These are phyloP conservation scores for Lordiphosa mommai DNA, from an alignment of 1,140 invertebrate species.

Conservation along the genomic window DNA sequence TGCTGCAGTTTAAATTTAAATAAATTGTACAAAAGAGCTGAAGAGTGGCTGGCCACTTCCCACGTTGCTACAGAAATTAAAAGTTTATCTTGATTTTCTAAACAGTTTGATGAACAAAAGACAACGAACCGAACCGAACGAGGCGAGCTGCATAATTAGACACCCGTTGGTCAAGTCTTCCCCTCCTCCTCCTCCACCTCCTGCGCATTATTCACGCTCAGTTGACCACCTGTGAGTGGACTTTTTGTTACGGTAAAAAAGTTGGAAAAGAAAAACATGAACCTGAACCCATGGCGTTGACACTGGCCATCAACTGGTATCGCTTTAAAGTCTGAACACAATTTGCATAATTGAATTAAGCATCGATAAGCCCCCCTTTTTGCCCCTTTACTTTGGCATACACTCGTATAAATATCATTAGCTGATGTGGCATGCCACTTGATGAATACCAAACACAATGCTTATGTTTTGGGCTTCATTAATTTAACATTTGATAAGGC, in stretches of 20 bases:
- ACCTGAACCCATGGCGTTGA: slow-evolving; percentile 32
- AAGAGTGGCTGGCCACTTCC: slow-evolving; percentile 40
- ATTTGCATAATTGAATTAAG: slow-evolving; percentile 76
- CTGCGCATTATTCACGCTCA: slow-evolving; percentile 70
- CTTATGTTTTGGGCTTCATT: slow-evolving; percentile 64
- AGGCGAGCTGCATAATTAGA: slow-evolving; percentile 64
- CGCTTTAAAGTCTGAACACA: slow-evolving; percentile 30
- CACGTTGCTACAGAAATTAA: slow-evolving; percentile 65
- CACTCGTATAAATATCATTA: slow-evolving; percentile 46
- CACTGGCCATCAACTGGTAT: slow-evolving; percentile 41
- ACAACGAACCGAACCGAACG: slow-evolving; percentile 38
- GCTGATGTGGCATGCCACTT: slow-evolving; percentile 23
- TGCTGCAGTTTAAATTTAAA: slow-evolving; percentile 72
- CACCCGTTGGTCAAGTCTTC: slow-evolving; percentile 48
- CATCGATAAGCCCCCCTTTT: slow-evolving; percentile 63
- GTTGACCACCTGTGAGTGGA: slow-evolving; percentile 71
- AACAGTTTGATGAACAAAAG: slow-evolving; percentile 72
- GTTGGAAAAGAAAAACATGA: slow-evolving; percentile 1
- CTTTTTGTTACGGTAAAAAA: slow-evolving; percentile 46
- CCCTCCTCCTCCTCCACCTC: slow-evolving; percentile 2
- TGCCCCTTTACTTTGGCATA: slow-evolving; percentile 11
- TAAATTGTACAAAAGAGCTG: slow-evolving; percentile 69
- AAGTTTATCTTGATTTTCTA: slow-evolving; percentile 75
- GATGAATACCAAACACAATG: slow-evolving; percentile 24
- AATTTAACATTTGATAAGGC: slow-evolving; percentile 71